phyloP scores from a whole-genome alignment of 2,113 vertebrate species.

The Odontophorus gujanensis region DNA sequence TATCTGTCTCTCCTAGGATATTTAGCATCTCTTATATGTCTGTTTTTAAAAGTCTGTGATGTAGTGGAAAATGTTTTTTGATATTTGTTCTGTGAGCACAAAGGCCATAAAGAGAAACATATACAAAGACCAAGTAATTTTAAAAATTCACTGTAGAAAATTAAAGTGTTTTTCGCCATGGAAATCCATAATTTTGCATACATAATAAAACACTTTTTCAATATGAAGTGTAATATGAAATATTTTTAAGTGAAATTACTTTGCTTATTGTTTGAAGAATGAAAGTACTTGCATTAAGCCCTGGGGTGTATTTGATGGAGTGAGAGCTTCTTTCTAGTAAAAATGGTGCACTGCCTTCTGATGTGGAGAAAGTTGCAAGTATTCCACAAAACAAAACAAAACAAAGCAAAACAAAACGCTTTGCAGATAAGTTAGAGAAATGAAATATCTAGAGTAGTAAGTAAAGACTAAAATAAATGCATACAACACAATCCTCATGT shows the following conservation, averaged over 20 bases:
- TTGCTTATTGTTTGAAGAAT: background rate
- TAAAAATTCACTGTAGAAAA: background rate
- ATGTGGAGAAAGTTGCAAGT: background rate
- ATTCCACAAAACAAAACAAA: background rate
- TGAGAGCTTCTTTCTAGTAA: background rate
- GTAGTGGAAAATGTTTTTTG: background rate
- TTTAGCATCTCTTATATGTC: background rate
- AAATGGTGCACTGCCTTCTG: background rate
- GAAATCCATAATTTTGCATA: background rate
- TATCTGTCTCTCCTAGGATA: background rate
- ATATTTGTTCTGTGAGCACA: background rate
- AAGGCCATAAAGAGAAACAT: background rate
- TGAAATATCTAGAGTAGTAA: background rate
- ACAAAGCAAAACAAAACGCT: background rate
- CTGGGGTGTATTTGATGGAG: background rate
- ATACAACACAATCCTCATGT: fast-evolving
- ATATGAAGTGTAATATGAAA: background rate
- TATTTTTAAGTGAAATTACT: background rate
- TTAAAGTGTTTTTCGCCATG: background rate
- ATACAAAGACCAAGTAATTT: background rate
- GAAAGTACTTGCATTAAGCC: background rate
- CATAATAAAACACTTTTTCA: background rate
- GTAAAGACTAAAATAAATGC: background rate
- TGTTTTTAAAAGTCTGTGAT: background rate
- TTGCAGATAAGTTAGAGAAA: background rate